A percentile compares a stretch with the other conserved stretches of the same genome.
phyloP scores from a whole-genome alignment of 2,113 vertebrate species.

The Morone chrysops region DNA sequence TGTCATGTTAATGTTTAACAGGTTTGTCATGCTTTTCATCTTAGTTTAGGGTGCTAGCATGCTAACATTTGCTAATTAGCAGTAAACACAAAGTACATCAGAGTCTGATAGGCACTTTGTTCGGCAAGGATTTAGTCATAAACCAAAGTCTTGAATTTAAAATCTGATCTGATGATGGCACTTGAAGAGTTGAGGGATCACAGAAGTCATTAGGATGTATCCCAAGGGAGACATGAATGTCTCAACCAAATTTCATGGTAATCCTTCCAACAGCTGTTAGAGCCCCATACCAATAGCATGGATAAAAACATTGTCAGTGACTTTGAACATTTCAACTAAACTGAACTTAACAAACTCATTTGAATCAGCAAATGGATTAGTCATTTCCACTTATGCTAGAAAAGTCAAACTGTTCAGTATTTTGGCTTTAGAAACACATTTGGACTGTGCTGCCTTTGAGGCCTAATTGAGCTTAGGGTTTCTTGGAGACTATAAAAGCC shows the following conservation, averaged over 20 bases:
- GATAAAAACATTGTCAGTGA: background rate
- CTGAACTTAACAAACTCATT: background rate
- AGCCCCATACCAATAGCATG: background rate
- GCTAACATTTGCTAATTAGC: too few relatives aligned
- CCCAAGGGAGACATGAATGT: background rate
- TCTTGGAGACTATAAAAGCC: slow-evolving; percentile 68
- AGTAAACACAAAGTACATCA: too few relatives aligned
- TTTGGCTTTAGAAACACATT: background rate
- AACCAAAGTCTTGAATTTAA: background rate
- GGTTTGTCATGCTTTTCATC: too few relatives aligned
- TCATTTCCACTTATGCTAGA: background rate
- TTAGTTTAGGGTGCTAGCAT: too few relatives aligned
- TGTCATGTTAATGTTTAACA: too few relatives aligned
- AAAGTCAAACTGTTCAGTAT: background rate
- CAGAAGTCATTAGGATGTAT: background rate
- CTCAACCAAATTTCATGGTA: background rate
- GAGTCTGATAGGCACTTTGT: background rate
- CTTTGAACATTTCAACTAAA: background rate
- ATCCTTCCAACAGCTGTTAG: background rate
- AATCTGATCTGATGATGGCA: background rate
- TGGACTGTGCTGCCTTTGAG: slow-evolving; percentile 48
- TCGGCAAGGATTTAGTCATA: background rate
- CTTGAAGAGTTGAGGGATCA: background rate
- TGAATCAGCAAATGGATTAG: background rate
- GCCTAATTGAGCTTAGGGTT: slow-evolving; percentile 62